Evolutionary conservation across 2,888 invertebrate species (phyloP).

Genomic region (Lepidocyrtoides sp.): DNA sequence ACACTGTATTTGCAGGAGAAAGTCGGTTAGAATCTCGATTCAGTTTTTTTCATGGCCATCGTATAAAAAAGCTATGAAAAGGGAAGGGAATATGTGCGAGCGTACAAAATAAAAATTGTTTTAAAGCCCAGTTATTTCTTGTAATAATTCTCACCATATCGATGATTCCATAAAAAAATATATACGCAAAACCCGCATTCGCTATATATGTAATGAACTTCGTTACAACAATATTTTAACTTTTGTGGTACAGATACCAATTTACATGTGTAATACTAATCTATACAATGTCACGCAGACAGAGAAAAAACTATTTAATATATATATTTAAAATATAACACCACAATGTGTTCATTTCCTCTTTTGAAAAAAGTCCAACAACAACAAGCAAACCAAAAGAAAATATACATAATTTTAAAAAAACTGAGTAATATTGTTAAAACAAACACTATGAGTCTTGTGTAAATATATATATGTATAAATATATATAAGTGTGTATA

Average conservation of each 20-base stretch:
- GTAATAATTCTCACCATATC: slow-evolving; percentile 54
- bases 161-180: slow-evolving; percentile 45
- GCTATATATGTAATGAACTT: slow-evolving; percentile 15
- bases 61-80: not conserved
- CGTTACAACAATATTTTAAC: not conserved
- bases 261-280: slow-evolving; percentile 13
- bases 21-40: slow-evolving; percentile 48
- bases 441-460: slow-evolving; percentile 65
- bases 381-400: slow-evolving; percentile 1
- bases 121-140: slow-evolving; percentile 1
- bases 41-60: slow-evolving; percentile 1
- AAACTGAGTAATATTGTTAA: slow-evolving; percentile 47
- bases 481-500: slow-evolving; percentile 23
- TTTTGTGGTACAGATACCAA: not conserved
- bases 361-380: slow-evolving; percentile 71
- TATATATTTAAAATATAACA: slow-evolving; percentile 63
- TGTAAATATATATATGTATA: slow-evolving; percentile 60
- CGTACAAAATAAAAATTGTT: slow-evolving; percentile 32
- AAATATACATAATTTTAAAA: slow-evolving; percentile 49
- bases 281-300: slow-evolving; percentile 34
- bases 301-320: not conserved
- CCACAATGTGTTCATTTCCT: slow-evolving; percentile 80
- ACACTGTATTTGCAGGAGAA: not conserved
- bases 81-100: not conserved
- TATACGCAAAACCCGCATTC: slow-evolving; percentile 38